A percentile compares a stretch with the other conserved stretches of the same genome.
phyloP scores from a whole-genome alignment of 2,797 vertebrate species.

The Natrix natrix region DNA sequence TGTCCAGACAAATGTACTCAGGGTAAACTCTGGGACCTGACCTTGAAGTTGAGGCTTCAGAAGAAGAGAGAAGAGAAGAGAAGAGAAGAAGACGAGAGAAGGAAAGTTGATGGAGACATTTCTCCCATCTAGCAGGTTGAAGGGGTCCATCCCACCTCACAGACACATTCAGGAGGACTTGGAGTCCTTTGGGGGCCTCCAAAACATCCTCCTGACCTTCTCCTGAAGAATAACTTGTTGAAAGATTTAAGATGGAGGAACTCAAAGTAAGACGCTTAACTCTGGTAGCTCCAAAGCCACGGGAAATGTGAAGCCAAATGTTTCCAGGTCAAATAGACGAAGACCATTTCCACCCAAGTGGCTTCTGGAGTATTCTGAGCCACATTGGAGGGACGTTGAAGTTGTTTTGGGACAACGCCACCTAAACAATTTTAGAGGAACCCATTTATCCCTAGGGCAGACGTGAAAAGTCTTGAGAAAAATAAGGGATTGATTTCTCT shows the following conservation, averaged over 20 bases:
- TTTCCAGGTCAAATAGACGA: background rate
- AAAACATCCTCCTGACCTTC: background rate
- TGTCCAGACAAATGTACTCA: background rate
- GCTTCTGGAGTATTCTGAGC: background rate
- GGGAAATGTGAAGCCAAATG: background rate
- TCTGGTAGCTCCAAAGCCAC: background rate
- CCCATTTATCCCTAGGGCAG: background rate
- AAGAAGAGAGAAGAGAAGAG: slow-evolving; percentile 14
- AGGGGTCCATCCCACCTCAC: background rate
- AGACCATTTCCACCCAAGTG: background rate
- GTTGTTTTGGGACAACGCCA: background rate
- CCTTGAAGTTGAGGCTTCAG: background rate
- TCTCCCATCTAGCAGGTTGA: background rate
- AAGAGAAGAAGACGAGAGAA: no score
- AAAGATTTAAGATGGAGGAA: background rate
- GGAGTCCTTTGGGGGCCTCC: background rate
- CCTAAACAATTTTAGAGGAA: background rate
- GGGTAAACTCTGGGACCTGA: background rate
- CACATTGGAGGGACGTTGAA: background rate
- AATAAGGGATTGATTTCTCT: background rate
- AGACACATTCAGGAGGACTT: no score
- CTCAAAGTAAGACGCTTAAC: background rate
- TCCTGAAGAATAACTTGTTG: background rate
- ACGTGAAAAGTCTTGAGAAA: background rate
- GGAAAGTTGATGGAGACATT: background rate